Evolutionary conservation across 2,797 vertebrate genomes (phyloP).

Genomic region (Gymnothorax reevesii): DNA sequence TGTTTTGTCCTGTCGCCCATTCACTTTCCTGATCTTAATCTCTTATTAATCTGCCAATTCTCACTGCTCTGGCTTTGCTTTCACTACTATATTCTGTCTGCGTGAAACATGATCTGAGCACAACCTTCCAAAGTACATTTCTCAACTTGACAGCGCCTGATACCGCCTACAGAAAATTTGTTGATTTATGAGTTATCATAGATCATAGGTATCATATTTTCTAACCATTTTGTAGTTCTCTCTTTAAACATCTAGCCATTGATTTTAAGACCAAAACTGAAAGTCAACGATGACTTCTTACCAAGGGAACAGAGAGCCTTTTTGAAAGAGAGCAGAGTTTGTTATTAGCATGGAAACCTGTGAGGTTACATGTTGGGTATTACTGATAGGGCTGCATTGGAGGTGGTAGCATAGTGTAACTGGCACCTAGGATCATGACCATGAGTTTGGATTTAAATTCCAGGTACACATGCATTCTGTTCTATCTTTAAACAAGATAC

Average conservation of each 20-base stretch:
- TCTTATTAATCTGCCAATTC: slow-evolving; percentile 8
- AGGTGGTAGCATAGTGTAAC: not conserved
- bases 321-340: not conserved
- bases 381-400: not conserved
- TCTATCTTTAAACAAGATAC: no score
- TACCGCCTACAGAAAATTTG: not conserved
- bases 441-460: not conserved
- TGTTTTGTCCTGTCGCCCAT: not conserved
- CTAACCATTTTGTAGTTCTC: not conserved
- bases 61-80: not conserved
- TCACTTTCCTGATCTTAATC: not conserved
- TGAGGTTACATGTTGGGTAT: not conserved
- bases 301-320: not conserved
- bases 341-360: not conserved
- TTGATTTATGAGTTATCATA: not conserved
- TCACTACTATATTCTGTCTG: not conserved
- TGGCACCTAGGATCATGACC: no score
- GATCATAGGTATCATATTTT: not conserved
- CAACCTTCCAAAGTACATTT: not conserved
- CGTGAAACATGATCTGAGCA: not conserved
- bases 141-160: not conserved
- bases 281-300: not conserved
- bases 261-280: not conserved
- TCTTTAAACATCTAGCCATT: not conserved
- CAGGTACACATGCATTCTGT: not conserved